These are phyloP conservation scores for Nudaria mundana DNA, from an alignment of 2,888 invertebrate species.

Conservation along the genomic window DNA sequence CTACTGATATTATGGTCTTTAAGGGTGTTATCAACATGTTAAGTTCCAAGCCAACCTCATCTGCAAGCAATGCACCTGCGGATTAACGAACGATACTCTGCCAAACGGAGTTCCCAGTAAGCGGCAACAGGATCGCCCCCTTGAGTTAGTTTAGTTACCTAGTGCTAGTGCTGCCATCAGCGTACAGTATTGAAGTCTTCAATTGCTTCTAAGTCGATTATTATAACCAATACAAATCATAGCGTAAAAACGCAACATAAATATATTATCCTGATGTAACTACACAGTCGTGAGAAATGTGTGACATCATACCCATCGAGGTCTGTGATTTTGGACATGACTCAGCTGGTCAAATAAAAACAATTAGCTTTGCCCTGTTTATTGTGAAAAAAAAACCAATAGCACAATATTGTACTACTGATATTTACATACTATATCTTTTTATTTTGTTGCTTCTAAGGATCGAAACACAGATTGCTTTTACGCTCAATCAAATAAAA, in stretches of 20 bases:
- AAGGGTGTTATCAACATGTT: too few species aligned
- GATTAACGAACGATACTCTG: too few species aligned
- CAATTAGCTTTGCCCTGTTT: slow-evolving; percentile 9
- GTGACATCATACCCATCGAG: slow-evolving; percentile 27
- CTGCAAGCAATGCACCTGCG: too few species aligned
- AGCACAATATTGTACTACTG: neutral
- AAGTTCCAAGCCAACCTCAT: too few species aligned
- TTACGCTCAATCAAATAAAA: too few species aligned
- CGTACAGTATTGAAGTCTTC: neutral
- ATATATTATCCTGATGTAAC: slow-evolving; percentile 30
- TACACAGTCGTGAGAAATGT: slow-evolving; percentile 14
- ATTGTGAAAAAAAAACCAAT: slow-evolving; percentile 20
- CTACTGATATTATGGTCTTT: too few species aligned
- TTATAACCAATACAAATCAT: slow-evolving; percentile 24
- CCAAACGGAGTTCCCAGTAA: too few species aligned
- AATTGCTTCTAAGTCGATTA: slow-evolving; percentile 4
- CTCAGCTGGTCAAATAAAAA: slow-evolving; percentile 25
- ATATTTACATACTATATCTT: neutral
- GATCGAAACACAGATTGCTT: too few species aligned
- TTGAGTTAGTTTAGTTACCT: too few species aligned
- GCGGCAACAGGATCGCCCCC: too few species aligned
- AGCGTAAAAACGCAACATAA: slow-evolving; percentile 15
- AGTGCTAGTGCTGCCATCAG: neutral
- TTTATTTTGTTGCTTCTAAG: too few species aligned
- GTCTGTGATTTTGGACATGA: slow-evolving; percentile 27